Percentiles rank a stretch among this genome's conserved stretches.
phyloP scores from a whole-genome alignment of 2,797 vertebrate genomes.

The Rhinatrema bivittatum region DNA sequence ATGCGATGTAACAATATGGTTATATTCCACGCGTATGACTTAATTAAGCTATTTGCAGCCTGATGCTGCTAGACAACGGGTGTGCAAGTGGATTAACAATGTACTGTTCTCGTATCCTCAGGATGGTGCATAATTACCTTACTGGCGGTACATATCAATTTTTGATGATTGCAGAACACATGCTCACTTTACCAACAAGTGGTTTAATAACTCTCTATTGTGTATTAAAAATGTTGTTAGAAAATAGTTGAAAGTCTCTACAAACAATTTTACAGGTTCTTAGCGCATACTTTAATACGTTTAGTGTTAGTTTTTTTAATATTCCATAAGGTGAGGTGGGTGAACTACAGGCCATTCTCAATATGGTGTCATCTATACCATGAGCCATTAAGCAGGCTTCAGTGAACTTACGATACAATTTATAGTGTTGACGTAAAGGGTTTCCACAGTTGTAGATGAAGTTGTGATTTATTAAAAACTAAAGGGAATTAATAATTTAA shows the following conservation, averaged over 20 bases:
- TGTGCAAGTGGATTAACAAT: conserved; percentile 72
- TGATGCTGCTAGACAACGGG: conserved; percentile 69
- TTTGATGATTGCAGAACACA: conserved; percentile 70
- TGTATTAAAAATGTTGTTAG: conserved; percentile 53
- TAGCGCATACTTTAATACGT: conserved; percentile 15
- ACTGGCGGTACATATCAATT: conserved; percentile 71
- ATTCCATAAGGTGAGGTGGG: conserved; percentile 27
- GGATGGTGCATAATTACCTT: conserved; percentile 72
- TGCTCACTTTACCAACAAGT: conserved; percentile 62
- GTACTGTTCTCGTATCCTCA: conserved; percentile 59
- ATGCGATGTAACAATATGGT: conserved; percentile 63
- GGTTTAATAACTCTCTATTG: conserved; percentile 62
- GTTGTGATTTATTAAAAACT: not conserved
- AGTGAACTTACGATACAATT: not conserved
- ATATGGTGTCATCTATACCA: no score
- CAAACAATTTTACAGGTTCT: conserved; percentile 38
- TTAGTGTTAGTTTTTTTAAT: conserved; percentile 19
- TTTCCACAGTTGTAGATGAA: not conserved
- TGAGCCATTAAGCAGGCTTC: no score
- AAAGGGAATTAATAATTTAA: not conserved
- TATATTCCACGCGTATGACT: conserved; percentile 65
- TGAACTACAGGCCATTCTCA: not conserved
- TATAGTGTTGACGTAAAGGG: not conserved
- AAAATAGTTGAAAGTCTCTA: conserved; percentile 53
- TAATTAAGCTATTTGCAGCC: conserved; percentile 76